Base-by-base conservation (phyloP, 2,888 invertebrate species). In the Pandemis cinnamomeana region DNA sequence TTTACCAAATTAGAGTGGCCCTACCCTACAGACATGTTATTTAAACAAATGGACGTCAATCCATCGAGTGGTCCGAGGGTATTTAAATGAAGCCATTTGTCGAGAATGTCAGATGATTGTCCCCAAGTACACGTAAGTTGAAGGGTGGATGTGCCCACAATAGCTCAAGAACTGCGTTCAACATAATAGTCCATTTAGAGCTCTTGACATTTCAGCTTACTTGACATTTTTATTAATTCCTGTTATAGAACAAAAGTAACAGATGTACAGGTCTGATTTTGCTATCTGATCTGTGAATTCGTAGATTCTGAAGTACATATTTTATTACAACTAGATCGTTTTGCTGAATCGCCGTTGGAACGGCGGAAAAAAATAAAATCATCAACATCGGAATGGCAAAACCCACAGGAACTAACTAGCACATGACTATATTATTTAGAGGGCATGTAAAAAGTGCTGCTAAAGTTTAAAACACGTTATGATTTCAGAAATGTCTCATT, bases 401-500 rank as follows among this genome's bases (percentile, higher is more conserved):
- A 20, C 20, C 20, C 20, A 20, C 20, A 20, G 20, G 20, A 20
- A 20, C 20, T 20, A 20, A 20, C 20, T 20, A 20, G 20, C 20
- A 20, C 0, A 20, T 20, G 20, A 20, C 20, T 36, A 36, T 36
- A 36, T 36, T 36, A 36, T 2, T 36, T 36, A 20, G 20, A 20
- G 20, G 20, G 20, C 20, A 20, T 20, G 20, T 36, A 71, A 75
- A 75, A 81, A 79, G 78, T 82, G 84, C 27, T 82, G 80, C 75
- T 72, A 58, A 42, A 82, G 78, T 81, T 78, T 68, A 78, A 83
- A 81, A 81, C 80, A 82, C 80, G 84, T 81, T 83, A 86, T 80
- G 84, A 85, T 86, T 87, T 84, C 80, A 78, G 82, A 84, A 86
- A 88, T 86, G 84, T 84, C 85, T 86, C 85, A 84, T 86, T 87